A percentile compares a stretch with the other conserved stretches of the same genome.
Evolutionary conservation across 2,113 vertebrate genomes (phyloP).

Genomic region (Hymenochirus boettgeri): DNA sequence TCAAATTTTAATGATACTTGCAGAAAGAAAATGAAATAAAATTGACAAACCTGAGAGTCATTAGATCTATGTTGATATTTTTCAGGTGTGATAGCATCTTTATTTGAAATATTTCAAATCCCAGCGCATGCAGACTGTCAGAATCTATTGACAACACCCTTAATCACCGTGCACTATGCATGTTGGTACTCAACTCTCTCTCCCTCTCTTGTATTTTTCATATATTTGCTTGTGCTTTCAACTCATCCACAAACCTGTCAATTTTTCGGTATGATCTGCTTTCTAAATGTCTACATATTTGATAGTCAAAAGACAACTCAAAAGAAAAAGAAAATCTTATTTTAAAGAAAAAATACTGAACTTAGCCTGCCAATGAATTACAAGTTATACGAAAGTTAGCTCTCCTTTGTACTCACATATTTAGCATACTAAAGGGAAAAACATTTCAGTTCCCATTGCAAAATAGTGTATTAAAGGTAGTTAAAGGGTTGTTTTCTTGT

Average conservation of each 20-base stretch:
- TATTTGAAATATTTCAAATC: constrained; percentile 52
- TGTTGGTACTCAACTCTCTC: constrained; percentile 37
- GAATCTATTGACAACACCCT: constrained; percentile 54
- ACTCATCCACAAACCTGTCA: constrained; percentile 53
- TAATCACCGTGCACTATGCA: constrained; percentile 59
- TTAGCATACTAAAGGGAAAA: constrained; percentile 12
- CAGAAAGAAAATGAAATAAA: constrained; percentile 38
- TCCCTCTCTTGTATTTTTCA: constrained; percentile 54
- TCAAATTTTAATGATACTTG: constrained; percentile 35
- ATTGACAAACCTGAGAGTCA: constrained; percentile 52
- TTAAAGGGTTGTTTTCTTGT: too few species aligned
- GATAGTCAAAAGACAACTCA: constrained; percentile 48
- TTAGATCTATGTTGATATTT: constrained; percentile 50
- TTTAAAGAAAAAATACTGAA: constrained; percentile 44
- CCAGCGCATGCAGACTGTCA: constrained; percentile 56
- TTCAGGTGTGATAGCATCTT: constrained; percentile 44
- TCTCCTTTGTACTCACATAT: constrained; percentile 26
- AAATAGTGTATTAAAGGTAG: too few species aligned
- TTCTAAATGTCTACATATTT: constrained; percentile 46
- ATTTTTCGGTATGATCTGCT: constrained; percentile 50
- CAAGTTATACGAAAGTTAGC: constrained; percentile 21
- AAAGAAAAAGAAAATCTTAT: constrained; percentile 41
- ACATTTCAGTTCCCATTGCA: constrained; percentile 4
- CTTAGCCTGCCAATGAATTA: constrained; percentile 41
- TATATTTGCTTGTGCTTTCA: constrained; percentile 52